phyloP scores from a whole-genome alignment of 1,140 invertebrate genomes.

The Drosophila ficusphila region DNA sequence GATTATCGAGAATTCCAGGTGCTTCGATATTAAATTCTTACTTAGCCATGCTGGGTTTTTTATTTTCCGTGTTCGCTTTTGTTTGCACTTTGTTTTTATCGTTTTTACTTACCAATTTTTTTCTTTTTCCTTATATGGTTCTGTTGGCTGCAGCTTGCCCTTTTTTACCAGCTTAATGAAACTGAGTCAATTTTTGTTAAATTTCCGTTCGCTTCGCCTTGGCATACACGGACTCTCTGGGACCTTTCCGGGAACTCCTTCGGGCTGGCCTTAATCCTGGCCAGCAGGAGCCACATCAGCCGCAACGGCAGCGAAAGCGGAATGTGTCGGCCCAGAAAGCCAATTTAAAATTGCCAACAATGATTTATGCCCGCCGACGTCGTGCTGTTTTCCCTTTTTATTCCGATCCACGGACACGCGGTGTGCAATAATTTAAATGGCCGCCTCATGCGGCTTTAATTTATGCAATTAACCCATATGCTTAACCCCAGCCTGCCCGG shows the following conservation, averaged over 20 bases:
- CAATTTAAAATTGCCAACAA: slow-evolving; percentile 82
- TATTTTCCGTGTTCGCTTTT: slow-evolving; percentile 3
- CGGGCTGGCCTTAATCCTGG: slow-evolving; percentile 58
- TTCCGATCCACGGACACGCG: neutral
- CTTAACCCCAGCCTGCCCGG: slow-evolving; percentile 45
- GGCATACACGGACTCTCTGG: slow-evolving; percentile 25
- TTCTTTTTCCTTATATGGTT: slow-evolving; percentile 12
- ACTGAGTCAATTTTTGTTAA: slow-evolving; percentile 81
- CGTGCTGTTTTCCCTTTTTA: slow-evolving; percentile 2
- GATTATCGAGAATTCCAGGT: too few relatives aligned
- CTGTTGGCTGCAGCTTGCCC: slow-evolving; percentile 12
- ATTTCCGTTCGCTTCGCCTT: slow-evolving; percentile 64
- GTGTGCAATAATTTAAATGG: slow-evolving; percentile 54
- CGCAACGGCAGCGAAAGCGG: slow-evolving; percentile 20
- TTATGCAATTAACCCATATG: slow-evolving; percentile 80
- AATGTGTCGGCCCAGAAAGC: slow-evolving; percentile 75
- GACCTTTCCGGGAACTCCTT: slow-evolving; percentile 12
- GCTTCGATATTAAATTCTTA: too few relatives aligned
- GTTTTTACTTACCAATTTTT: slow-evolving; percentile 38
- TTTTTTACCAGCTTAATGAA: slow-evolving; percentile 66
- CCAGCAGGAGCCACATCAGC: slow-evolving; percentile 16
- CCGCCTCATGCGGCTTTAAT: slow-evolving; percentile 61
- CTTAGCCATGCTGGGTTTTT: slow-evolving; percentile 13
- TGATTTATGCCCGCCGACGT: slow-evolving; percentile 65
- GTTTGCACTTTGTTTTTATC: slow-evolving; percentile 37